A percentile compares a stretch with the other conserved stretches of the same genome.
phyloP scores from a whole-genome alignment of 2,113 vertebrate genomes.

The Aegithalos caudatus region DNA sequence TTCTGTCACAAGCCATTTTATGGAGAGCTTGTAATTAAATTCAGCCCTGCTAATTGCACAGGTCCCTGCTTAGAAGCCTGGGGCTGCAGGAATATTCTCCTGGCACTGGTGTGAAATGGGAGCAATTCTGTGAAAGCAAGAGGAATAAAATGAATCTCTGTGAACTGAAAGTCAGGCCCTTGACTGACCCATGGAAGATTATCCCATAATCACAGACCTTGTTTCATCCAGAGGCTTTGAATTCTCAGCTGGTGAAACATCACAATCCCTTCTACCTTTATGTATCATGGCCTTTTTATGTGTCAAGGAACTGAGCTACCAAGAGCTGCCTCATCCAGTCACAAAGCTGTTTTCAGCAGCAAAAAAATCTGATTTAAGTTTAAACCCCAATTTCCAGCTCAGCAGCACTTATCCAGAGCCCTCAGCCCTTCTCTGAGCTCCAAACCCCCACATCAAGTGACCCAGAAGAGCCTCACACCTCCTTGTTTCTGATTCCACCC shows the following conservation, averaged over 20 bases:
- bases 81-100: neutral
- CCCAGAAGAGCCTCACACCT: neutral
- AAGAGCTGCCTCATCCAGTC: neutral
- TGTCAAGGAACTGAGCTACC: neutral
- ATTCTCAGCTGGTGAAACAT: neutral
- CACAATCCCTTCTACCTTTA: neutral
- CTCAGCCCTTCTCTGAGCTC: neutral
- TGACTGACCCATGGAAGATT: neutral
- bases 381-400: neutral
- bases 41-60: slow-evolving; percentile 12
- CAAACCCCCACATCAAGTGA: neutral
- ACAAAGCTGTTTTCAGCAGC: neutral
- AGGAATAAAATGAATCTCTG: neutral
- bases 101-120: neutral
- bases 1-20: slow-evolving; percentile 11
- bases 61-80: neutral
- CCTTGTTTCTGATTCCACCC: neutral
- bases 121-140: neutral
- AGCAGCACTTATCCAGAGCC: neutral
- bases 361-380: neutral
- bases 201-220: neutral
- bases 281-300: accelerated
- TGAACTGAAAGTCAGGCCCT: neutral
- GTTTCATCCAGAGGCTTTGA: neutral
- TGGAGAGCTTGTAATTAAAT: slow-evolving; percentile 7